Conservation (phyloP, 2,113 vertebrate genomes). For the Casuarius casuarius region DNA sequence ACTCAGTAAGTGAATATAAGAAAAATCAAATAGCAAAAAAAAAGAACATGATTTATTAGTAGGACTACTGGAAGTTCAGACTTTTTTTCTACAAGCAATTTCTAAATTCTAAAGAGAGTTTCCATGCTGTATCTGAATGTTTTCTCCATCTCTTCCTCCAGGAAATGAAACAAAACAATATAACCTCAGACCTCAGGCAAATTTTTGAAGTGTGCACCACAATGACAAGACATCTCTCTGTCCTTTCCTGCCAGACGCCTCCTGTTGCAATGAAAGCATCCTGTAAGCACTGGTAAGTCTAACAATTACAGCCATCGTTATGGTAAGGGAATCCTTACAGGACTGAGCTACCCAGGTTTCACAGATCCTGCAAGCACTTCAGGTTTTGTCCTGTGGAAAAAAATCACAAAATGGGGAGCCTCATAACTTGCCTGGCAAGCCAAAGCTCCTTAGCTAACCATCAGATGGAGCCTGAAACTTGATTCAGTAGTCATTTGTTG, state of each 20-base stretch:
- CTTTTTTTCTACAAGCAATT: background rate
- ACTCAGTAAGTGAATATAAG: background rate
- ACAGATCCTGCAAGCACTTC: background rate
- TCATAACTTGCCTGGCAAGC: background rate
- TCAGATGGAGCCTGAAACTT: background rate
- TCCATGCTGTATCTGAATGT: background rate
- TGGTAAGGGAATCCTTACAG: background rate
- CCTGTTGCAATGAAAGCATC: background rate
- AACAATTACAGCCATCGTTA: background rate
- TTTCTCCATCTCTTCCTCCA: background rate
- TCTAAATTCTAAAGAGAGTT: background rate
- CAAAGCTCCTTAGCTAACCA: background rate
- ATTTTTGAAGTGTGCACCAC: background rate
- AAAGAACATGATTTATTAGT: background rate
- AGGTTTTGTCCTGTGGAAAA: background rate
- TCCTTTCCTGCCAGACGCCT: background rate
- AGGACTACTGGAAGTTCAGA: background rate
- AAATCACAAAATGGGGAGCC: background rate
- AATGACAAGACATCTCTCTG: background rate
- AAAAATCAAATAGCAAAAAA: background rate
- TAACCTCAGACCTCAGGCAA: background rate
- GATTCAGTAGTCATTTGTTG: background rate
- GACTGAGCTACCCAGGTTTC: background rate
- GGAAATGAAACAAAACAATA: background rate
- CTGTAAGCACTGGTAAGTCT: background rate